Evolutionary conservation across 2,797 vertebrate genomes (phyloP).

Genomic region (Danio albolineatus): DNA sequence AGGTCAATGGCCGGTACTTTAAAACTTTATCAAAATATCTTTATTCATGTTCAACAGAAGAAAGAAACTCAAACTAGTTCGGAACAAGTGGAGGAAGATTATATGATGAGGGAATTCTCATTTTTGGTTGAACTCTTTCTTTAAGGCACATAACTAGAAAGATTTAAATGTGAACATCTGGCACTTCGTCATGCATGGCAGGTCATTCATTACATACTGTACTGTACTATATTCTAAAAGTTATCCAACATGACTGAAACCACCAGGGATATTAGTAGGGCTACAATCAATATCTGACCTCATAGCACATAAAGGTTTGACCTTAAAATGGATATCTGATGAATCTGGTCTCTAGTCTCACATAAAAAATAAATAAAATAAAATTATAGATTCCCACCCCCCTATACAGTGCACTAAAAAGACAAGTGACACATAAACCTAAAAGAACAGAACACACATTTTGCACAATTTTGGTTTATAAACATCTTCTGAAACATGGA

Average conservation of each 20-base stretch:
- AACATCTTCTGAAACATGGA: constrained; percentile 10
- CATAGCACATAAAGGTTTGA: constrained; percentile 26
- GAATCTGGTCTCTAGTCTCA: constrained; percentile 2
- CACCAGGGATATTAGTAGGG: constrained; percentile 18
- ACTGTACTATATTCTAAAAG: no score
- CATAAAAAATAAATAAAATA: constrained; percentile 11
- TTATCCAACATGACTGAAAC: constrained; percentile 14
- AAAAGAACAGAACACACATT: not conserved
- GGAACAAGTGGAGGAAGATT: no score
- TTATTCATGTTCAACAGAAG: no score
- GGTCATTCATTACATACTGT: not conserved
- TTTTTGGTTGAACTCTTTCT: not conserved
- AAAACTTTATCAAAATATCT: no score
- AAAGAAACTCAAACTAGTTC: no score
- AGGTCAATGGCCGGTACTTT: no score
- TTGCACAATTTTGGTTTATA: not conserved
- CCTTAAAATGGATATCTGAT: not conserved
- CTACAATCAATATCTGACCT: constrained; percentile 42
- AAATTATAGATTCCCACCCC: not conserved
- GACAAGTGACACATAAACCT: not conserved
- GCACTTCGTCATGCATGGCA: not conserved
- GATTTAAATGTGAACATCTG: constrained; percentile 11
- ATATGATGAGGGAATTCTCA: no score
- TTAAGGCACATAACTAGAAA: not conserved
- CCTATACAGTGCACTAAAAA: not conserved